Evolutionary conservation across 2,113 vertebrate species (phyloP), one percentile per base, ranked within the genome.

Genomic region (Anguilla japonica): DNA sequence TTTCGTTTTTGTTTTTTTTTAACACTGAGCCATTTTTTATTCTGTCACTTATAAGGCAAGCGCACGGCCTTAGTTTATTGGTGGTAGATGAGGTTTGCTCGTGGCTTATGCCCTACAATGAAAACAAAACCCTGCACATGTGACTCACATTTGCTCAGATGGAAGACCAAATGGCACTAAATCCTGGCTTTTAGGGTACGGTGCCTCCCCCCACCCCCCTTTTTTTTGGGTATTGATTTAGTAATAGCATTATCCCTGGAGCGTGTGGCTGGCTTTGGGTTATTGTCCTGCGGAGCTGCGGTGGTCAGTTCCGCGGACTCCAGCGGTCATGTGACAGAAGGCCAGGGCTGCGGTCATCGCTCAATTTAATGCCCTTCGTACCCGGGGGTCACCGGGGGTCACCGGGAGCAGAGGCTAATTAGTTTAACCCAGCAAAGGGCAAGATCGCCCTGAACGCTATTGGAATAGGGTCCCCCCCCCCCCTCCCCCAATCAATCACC

Each of bases 321-420:
- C 89, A 92, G 88, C 86, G 89, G 92, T 87, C 89, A 94, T 95
- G 94, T 95, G 96, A 96, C 91, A 91, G 93, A 90, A 91, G 95
- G 94, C 96, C 94, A 89, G 89, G 95, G 95, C 90, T 89, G 92
- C 96, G 96, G 96, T 96, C 97, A 97, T 96, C 94, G 93, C 96
- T 98, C 97, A 97, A 97, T 96, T 96, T 96, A 94, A 95, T 95
- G 93, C 93, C 94, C 95, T 96, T 93, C 96, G 96, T 95, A 94
- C 94, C 79, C 93, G 95, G 95, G 96, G 97, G 97, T 97, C 97
- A 96, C 91, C 90, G 90, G 93, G 92, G 95, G 95, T 95, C 95
- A 95, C 46, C 0, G 56, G 93, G 95, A 97, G 93, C 97, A 97
- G 96, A 97, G 97, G 96, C 95, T 98, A 98, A 98, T 98, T 97